Conservation (phyloP, 2,888 invertebrate genomes). For the Cephus runcator region DNA sequence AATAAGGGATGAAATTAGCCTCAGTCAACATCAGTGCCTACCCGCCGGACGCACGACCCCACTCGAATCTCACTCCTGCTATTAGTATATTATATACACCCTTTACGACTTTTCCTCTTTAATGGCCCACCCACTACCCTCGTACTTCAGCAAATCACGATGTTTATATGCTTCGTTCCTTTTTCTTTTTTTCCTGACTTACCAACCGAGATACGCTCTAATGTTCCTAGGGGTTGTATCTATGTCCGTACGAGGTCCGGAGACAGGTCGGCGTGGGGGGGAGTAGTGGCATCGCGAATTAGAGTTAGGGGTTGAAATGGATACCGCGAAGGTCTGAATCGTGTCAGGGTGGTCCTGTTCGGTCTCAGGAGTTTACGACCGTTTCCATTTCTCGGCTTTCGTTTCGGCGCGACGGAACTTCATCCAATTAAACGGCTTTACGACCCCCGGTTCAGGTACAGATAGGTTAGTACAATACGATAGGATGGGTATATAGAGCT, state of each 20-base stretch:
- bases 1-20: background rate
- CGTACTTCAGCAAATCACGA: background rate
- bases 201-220: background rate
- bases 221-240: background rate
- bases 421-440: constrained; percentile 55
- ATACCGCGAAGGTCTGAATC: background rate
- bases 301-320: background rate
- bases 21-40: background rate
- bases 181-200: background rate
- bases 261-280: background rate
- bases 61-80: background rate
- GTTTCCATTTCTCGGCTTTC: constrained; percentile 39
- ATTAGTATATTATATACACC: background rate
- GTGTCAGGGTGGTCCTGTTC: background rate
- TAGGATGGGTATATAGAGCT: background rate
- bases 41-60: background rate
- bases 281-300: background rate
- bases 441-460: constrained; percentile 31
- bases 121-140: background rate
- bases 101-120: background rate
- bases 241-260: background rate
- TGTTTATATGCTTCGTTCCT: background rate
- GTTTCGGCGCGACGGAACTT: constrained; percentile 28
- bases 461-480: background rate
- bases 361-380: constrained; percentile 36